Evolutionary conservation across 2,113 vertebrate species (phyloP).

Genomic region (Ptyas mucosa): DNA sequence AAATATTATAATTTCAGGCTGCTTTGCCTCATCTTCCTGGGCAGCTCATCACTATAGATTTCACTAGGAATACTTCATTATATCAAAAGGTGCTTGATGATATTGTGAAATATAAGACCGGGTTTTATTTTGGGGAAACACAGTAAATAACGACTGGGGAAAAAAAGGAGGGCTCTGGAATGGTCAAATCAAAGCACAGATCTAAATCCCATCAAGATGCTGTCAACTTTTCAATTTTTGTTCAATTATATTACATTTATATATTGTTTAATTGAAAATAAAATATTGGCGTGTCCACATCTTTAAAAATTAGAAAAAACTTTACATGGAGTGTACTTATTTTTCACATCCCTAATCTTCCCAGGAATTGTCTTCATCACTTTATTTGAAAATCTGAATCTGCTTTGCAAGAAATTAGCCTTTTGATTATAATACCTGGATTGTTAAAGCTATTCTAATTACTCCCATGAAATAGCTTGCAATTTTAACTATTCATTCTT

Average conservation of each 20-base stretch:
- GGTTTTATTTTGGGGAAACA: no score
- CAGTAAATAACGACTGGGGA: no score
- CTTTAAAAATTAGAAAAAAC: neutral
- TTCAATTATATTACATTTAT: neutral
- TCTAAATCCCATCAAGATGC: no score
- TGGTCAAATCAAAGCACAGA: no score
- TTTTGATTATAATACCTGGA: neutral
- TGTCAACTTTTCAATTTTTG: neutral
- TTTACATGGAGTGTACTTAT: neutral
- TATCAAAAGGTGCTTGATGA: neutral
- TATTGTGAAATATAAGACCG: no score
- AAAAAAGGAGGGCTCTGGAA: no score
- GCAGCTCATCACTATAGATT: neutral
- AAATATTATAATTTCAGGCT: neutral
- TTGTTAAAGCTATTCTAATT: constrained; percentile 19
- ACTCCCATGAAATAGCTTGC: constrained; percentile 25
- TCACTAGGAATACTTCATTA: neutral
- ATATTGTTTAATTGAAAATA: neutral
- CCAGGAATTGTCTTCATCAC: neutral
- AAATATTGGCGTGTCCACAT: neutral
- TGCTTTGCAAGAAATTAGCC: neutral
- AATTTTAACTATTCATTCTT: constrained; percentile 51
- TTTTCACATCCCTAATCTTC: neutral
- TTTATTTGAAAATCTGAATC: neutral
- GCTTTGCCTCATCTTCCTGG: neutral